Evolutionary conservation across 2,888 invertebrate species (phyloP).

Genomic region (Drosophila niveifrons): DNA sequence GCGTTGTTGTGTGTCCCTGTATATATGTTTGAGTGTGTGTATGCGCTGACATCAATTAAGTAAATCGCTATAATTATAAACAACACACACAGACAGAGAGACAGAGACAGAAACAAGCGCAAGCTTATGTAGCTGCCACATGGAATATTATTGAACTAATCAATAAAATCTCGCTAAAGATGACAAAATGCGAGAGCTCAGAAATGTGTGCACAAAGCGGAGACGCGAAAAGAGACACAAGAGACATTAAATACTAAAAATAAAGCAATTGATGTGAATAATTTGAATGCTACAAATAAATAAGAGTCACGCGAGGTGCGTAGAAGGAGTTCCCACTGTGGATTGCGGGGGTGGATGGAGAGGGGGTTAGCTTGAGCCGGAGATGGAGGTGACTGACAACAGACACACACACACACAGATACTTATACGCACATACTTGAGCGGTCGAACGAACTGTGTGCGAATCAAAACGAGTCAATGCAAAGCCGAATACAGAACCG

Average conservation of each 20-base stretch:
- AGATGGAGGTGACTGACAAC: slow-evolving; percentile 39
- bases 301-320: slow-evolving; percentile 58
- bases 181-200: slow-evolving; percentile 59
- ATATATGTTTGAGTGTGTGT: slow-evolving; percentile 5
- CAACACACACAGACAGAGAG: slow-evolving; percentile 1
- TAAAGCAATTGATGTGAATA: slow-evolving; percentile 54
- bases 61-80: slow-evolving; percentile 70
- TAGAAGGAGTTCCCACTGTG: too few relatives aligned
- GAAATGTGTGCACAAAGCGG: slow-evolving; percentile 34
- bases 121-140: slow-evolving; percentile 11
- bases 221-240: slow-evolving; percentile 12
- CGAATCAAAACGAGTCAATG: slow-evolving; percentile 21
- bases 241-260: slow-evolving; percentile 15
- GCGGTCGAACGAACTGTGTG: slow-evolving; percentile 11
- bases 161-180: slow-evolving; percentile 80
- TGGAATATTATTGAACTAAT: slow-evolving; percentile 69
- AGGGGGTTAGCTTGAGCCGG: background rate
- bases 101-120: background rate
- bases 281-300: slow-evolving; percentile 61
- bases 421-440: slow-evolving; percentile 31
- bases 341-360: background rate
- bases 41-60: slow-evolving; percentile 75
- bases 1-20: slow-evolving; percentile 39
- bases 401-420: slow-evolving; percentile 1
- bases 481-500: slow-evolving; percentile 9